phyloP scores from a whole-genome alignment of 2,113 vertebrate species.

The Scomber colias region DNA sequence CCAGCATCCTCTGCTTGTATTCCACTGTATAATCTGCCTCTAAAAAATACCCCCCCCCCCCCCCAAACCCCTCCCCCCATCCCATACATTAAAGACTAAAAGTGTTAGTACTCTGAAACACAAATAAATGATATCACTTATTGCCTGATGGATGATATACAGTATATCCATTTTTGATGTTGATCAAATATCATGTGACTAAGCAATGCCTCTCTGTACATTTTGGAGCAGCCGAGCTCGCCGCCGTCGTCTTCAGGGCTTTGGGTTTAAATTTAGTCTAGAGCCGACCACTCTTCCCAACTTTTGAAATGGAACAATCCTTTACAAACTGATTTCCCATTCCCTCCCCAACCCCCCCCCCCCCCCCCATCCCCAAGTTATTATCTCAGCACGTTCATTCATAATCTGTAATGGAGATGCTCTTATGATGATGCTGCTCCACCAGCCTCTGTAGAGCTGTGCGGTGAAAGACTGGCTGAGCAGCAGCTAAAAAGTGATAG shows the following conservation, averaged over 20 bases:
- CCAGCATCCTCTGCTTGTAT: slow-evolving; percentile 45
- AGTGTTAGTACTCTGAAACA: slow-evolving; percentile 78
- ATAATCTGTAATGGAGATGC: slow-evolving; percentile 25
- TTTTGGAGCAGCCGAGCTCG: slow-evolving; percentile 25
- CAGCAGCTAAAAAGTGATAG: slow-evolving; percentile 84
- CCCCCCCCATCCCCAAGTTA: neutral
- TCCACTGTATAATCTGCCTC: slow-evolving; percentile 36
- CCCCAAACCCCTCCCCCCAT: neutral
- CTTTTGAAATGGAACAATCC: slow-evolving; percentile 48
- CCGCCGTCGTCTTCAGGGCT: slow-evolving; percentile 3
- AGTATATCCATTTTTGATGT: slow-evolving; percentile 62
- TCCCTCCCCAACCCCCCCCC: too few species aligned
- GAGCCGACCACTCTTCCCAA: slow-evolving; percentile 31
- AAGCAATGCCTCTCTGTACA: slow-evolving; percentile 68
- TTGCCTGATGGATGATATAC: slow-evolving; percentile 83
- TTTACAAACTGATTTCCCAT: slow-evolving; percentile 20
- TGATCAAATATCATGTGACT: slow-evolving; percentile 41
- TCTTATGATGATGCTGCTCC: slow-evolving; percentile 23
- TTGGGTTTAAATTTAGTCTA: slow-evolving; percentile 35
- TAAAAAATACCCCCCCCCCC: slow-evolving; percentile 9
- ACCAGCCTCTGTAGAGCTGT: slow-evolving; percentile 55
- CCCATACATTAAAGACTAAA: slow-evolving; percentile 55
- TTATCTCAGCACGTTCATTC: slow-evolving; percentile 16
- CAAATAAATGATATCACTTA: slow-evolving; percentile 79
- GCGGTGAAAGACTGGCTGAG: slow-evolving; percentile 79